Percentiles rank a stretch among this genome's conserved stretches.
Evolutionary conservation across 2,888 invertebrate genomes (phyloP).

Genomic region (Drosophila trichaetosa): DNA sequence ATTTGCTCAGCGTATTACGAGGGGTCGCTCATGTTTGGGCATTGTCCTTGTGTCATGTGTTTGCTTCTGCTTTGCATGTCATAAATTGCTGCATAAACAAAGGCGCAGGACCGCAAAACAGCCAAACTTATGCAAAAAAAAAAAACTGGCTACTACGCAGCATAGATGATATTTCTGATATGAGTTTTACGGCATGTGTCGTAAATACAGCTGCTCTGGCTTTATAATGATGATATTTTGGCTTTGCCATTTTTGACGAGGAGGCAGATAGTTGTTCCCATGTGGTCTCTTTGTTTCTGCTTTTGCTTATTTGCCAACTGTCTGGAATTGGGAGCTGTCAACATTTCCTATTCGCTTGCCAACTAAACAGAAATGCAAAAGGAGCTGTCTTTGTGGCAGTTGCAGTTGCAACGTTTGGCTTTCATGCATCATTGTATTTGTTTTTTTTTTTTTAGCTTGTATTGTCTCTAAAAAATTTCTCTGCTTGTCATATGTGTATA

Average conservation of each 20-base stretch:
- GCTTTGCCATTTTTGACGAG: slow-evolving; percentile 26
- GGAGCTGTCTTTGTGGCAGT: background rate
- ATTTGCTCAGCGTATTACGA: slow-evolving; percentile 66
- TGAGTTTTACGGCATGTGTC: slow-evolving; percentile 55
- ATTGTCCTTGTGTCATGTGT: slow-evolving; percentile 64
- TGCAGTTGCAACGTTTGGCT: slow-evolving; percentile 24
- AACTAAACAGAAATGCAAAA: slow-evolving; percentile 35
- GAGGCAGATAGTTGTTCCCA: slow-evolving; percentile 52
- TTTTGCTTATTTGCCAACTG: slow-evolving; percentile 62
- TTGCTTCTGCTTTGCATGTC: slow-evolving; percentile 72
- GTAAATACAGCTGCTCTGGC: slow-evolving; percentile 51
- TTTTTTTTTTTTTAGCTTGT: slow-evolving; percentile 16
- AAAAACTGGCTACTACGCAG: slow-evolving; percentile 22
- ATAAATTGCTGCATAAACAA: slow-evolving; percentile 76
- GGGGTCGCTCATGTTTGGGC: slow-evolving; percentile 51
- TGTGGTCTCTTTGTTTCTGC: slow-evolving; percentile 6
- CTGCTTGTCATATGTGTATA: background rate
- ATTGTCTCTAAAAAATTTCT: slow-evolving; percentile 4
- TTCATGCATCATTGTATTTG: slow-evolving; percentile 18
- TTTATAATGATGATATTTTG: slow-evolving; percentile 62
- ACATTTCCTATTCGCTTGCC: slow-evolving; percentile 47
- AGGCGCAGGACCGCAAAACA: slow-evolving; percentile 51
- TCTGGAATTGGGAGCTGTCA: slow-evolving; percentile 45
- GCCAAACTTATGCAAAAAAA: slow-evolving; percentile 5
- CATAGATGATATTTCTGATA: slow-evolving; percentile 54